These are phyloP conservation scores for Bedellia somnulentella DNA, from an alignment of 2,888 invertebrate genomes.

Conservation along the genomic window DNA sequence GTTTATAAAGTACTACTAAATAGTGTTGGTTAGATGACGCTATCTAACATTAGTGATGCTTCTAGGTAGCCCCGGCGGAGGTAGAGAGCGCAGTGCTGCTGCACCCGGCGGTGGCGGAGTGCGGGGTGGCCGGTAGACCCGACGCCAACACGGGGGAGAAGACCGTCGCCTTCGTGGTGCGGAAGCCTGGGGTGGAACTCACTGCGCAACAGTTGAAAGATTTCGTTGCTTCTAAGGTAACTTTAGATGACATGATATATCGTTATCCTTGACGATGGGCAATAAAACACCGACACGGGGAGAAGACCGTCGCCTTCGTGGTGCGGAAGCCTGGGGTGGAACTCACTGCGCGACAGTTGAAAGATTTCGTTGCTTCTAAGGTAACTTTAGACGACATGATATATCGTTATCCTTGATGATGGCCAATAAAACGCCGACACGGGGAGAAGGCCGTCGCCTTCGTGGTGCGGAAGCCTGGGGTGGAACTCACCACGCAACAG, in stretches of 20 bases:
- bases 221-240: constrained; percentile 32
- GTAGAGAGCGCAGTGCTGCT: constrained; percentile 73
- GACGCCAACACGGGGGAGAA: constrained; percentile 64
- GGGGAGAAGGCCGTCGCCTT: constrained; percentile 3
- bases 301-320: constrained; percentile 68
- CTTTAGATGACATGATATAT: no score
- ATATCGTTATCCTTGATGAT: no score
- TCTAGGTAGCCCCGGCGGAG: constrained; percentile 79
- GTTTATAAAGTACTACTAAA: no score
- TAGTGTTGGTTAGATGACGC: no score
- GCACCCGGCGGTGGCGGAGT: constrained; percentile 67
- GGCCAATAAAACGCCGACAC: constrained; percentile 52
- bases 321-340: constrained; percentile 49
- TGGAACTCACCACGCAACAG: constrained; percentile 1
- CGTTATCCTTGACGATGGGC: no score
- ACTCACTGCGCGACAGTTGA: constrained; percentile 48
- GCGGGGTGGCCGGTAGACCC: constrained; percentile 70
- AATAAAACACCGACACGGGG: constrained; percentile 61
- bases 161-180: constrained; percentile 68
- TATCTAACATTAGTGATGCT: no score
- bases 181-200: constrained; percentile 35
- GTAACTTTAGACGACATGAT: no score
- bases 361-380: constrained; percentile 32
- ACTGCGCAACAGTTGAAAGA: constrained; percentile 47
- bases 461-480: constrained; percentile 2